Percentiles rank a stretch among this genome's conserved stretches.
Evolutionary conservation across 2,797 vertebrate genomes (phyloP).

Genomic region (Siniperca obscura): DNA sequence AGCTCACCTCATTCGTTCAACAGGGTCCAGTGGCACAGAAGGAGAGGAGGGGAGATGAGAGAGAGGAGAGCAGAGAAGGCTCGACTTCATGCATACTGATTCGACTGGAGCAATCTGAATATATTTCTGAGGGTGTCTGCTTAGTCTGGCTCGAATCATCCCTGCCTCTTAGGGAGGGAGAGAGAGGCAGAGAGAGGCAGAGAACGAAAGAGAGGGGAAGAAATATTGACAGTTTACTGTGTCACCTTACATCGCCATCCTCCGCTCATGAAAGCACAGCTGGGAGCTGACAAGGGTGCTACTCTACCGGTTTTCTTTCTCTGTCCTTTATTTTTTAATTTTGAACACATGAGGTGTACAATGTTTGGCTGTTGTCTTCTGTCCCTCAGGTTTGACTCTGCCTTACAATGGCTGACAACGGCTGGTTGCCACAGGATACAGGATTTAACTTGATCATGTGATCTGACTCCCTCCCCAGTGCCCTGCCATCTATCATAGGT

Average conservation of each 20-base stretch:
- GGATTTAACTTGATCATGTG: slow-evolving; percentile 79
- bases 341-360: not conserved
- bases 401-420: slow-evolving; percentile 69
- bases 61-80: slow-evolving; percentile 38
- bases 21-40: slow-evolving; percentile 64
- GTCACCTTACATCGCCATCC: slow-evolving; percentile 71
- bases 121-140: slow-evolving; percentile 55
- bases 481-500: slow-evolving; percentile 75
- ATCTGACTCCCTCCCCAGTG: slow-evolving; percentile 70
- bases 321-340: not conserved
- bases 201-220: slow-evolving; percentile 28
- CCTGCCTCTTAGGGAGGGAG: slow-evolving; percentile 27
- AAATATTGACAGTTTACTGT: slow-evolving; percentile 74
- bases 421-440: slow-evolving; percentile 64
- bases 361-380: slow-evolving; percentile 37
- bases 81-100: slow-evolving; percentile 71
- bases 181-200: slow-evolving; percentile 15
- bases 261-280: slow-evolving; percentile 67
- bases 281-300: slow-evolving; percentile 63
- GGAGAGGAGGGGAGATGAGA: slow-evolving; percentile 47
- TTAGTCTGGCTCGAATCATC: slow-evolving; percentile 54
- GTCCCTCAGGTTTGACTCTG: slow-evolving; percentile 69
- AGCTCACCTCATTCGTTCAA: slow-evolving; percentile 69
- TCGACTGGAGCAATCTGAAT: slow-evolving; percentile 55
- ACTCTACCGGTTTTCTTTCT: slow-evolving; percentile 39